Percentiles rank a stretch among this genome's conserved stretches.
Conservation (phyloP, 2,113 vertebrate species). For the Hippocampus abdominalis region DNA sequence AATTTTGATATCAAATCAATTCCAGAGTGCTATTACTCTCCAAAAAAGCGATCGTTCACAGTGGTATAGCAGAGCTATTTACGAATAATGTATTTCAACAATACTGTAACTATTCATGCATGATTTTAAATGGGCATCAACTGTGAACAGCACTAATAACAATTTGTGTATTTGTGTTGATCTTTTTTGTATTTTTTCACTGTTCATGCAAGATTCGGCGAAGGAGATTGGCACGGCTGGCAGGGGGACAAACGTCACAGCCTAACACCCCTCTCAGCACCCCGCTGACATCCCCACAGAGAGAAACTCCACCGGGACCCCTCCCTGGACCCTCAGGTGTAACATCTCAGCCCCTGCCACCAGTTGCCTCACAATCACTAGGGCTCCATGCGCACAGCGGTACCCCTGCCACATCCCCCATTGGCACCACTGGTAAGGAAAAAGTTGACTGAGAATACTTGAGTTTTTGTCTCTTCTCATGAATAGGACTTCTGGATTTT, state of each 20-base stretch:
- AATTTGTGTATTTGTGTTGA: neutral
- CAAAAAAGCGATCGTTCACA: neutral
- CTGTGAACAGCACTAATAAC: neutral
- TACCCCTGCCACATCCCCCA: conserved; percentile 95
- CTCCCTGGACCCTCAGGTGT: conserved; percentile 79
- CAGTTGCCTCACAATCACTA: conserved; percentile 84
- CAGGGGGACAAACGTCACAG: conserved; percentile 89
- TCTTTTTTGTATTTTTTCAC: neutral
- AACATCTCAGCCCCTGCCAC: conserved; percentile 72
- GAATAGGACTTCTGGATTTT: neutral
- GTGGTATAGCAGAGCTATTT: neutral
- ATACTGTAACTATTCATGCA: neutral
- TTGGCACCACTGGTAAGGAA: conserved; percentile 87
- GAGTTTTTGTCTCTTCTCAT: neutral
- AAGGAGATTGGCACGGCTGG: conserved; percentile 89
- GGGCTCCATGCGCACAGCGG: conserved; percentile 87
- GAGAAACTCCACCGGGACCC: conserved; percentile 91
- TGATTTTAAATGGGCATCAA: neutral
- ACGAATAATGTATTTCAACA: neutral
- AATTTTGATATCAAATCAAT: neutral
- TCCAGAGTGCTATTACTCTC: conserved; percentile 7
- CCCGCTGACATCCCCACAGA: conserved; percentile 90
- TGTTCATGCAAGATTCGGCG: conserved; percentile 79
- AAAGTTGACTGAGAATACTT: neutral
- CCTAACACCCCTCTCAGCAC: conserved; percentile 87